These are phyloP conservation scores for Pandion haliaetus DNA, from an alignment of 2,113 vertebrate genomes.

Conservation along the genomic window DNA sequence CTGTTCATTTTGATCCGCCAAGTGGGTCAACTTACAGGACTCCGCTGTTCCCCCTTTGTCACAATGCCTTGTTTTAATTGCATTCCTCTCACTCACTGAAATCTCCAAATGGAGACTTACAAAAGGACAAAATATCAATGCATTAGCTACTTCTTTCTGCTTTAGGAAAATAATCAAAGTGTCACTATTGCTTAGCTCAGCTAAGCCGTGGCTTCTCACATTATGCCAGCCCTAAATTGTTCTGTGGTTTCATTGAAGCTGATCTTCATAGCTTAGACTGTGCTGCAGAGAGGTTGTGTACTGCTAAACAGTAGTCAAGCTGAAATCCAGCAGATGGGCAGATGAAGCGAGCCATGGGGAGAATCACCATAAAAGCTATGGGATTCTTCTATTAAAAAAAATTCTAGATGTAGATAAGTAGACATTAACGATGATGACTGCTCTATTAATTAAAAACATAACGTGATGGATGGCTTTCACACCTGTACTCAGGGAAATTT, in stretches of 20 bases:
- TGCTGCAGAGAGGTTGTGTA: not conserved
- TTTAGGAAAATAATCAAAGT: constrained; percentile 46
- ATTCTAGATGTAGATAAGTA: not conserved
- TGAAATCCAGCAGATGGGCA: not conserved
- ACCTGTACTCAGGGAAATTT: not conserved
- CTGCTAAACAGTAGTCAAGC: not conserved
- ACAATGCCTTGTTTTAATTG: constrained; percentile 65
- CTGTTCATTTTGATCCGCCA: constrained; percentile 67
- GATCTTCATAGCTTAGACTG: not conserved
- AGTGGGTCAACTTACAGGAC: constrained; percentile 65
- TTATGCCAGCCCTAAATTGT: not conserved
- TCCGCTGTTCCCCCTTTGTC: constrained; percentile 60
- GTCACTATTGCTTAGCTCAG: constrained; percentile 17
- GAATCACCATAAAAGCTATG: not conserved
- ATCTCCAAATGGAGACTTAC: constrained; percentile 66
- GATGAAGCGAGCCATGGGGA: not conserved
- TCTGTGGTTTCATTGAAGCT: not conserved
- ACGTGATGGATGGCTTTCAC: not conserved
- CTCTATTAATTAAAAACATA: not conserved
- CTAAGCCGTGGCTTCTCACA: not conserved
- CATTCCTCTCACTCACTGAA: constrained; percentile 56
- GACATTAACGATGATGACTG: not conserved
- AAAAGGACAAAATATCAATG: constrained; percentile 68
- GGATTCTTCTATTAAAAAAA: not conserved
- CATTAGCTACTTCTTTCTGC: constrained; percentile 58